Evolutionary conservation across 2,113 vertebrate genomes (phyloP), one percentile per base, ranked within the genome.

Genomic region (Otus sunia): DNA sequence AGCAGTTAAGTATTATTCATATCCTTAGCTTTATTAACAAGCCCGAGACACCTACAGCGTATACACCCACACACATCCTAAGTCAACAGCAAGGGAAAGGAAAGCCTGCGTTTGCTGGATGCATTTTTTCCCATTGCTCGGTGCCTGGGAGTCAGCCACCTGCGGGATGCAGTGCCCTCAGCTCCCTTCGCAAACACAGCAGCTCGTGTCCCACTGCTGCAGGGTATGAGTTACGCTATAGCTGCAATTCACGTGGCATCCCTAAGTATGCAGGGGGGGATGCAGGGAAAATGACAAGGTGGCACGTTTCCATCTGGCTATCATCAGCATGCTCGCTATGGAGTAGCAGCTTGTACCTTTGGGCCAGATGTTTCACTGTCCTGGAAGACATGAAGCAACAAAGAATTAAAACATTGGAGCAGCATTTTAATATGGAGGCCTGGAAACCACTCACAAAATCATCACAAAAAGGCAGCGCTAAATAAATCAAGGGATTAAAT

Each of bases 1-100:
- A 94, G 74, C 86, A 95, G 81, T 86, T 82, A 60, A 75, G 63
- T 82, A 96, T 94, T 96, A 91, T 96, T 97, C 94, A 91, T 56
- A 53, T 26, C 88, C 91, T 95, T 71, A 67, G 95, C 76, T 97
- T 94, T 77, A 86, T 91, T 73, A 92, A 62, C 49, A 37, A 97
- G 75, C 73, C 95, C 36, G 23, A 96, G 92, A 97, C 96, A 96
- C 96, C 94, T 69, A 88, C 93, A 50, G 92, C 10, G 1, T n/a
- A 64, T 11, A 86, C 87, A n/a, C 97, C 96, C 96, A 96, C 96
- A 62, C 93, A 73, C 60, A 67, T 8, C 29, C 88, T 52, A 87
- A 95, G 75, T 55, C 86, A 96, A 41, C 84, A 34, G 83, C 2
- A 2, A 88, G 82, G 88, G 75, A 91, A 87, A 82, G 88, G 75